Evolutionary conservation across 2,797 vertebrate genomes (phyloP), one percentile per base, ranked within the genome.

Genomic region (Graptemys geographica): DNA sequence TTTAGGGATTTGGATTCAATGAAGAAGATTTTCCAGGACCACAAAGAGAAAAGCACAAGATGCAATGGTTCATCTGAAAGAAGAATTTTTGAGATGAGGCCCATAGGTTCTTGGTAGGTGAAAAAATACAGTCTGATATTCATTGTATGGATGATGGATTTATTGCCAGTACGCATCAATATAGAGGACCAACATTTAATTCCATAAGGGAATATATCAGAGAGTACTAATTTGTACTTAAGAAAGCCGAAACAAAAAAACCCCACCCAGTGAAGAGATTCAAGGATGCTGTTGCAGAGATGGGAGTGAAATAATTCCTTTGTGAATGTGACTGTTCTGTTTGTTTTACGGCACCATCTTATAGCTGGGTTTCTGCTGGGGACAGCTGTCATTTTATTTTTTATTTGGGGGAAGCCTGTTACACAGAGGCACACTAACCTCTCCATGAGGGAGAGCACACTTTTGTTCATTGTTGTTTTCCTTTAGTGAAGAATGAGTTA

Each of bases 251-350:
- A 69, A n/a, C 7, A 69, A 69, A 69, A 16, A 37, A 11, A 2
- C 8, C 62, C 15, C 33, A 7, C 4, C 1, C 19, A 13, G 53
- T 18, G 69, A 74, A 37, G 18, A 72, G 2, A 18, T 33, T 13
- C 9, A 2, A 69, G n/a, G 47, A 89, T 8, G 8, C 49, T 28
- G 1, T 49, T 0, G 0, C 19, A 89, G 85, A 28, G 6, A 1
- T 81, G 44, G 3, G n/a, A 57, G 2, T 52, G 11, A 6, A 37
- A 49, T 16, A 52, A 93, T 69, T 81, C 49, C 72, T 88, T 12
- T 23, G 62, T 19, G 0, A 0, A 2, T 84, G 53, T 62, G 81
- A 10, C 0, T 0, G 1, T 80, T 85, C 49, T 91, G 9, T 84
- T 92, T 79, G 53, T 19, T 69, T n/a, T 51, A 41, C 7, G 4